A percentile compares a stretch with the other conserved stretches of the same genome.
These are phyloP conservation scores for Acanthopagrus latus DNA, from an alignment of 2,797 vertebrate species.

Conservation along the genomic window DNA sequence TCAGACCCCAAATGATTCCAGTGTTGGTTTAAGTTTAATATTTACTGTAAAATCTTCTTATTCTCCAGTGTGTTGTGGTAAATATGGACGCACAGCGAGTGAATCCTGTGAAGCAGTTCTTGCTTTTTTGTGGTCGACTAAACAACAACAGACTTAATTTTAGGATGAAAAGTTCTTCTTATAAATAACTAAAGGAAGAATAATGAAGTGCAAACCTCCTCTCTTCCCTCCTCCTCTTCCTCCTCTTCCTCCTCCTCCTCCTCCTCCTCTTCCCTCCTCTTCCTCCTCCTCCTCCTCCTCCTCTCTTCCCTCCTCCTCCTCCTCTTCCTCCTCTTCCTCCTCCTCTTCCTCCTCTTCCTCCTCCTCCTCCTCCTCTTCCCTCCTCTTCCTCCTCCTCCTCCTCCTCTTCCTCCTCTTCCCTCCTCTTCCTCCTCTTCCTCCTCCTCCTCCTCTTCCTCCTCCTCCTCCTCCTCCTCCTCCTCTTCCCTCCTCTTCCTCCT, in stretches of 20 bases:
- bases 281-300: no score
- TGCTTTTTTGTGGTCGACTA: neutral
- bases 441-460: no score
- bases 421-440: no score
- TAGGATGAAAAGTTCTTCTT: no score
- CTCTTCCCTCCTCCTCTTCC: slow-evolving; percentile 11
- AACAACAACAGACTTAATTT: neutral
- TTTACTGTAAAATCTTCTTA: slow-evolving; percentile 8
- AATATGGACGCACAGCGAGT: slow-evolving; percentile 14
- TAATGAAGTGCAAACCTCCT: neutral
- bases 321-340: no score
- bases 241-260: slow-evolving; percentile 18
- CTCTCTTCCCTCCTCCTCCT: no score
- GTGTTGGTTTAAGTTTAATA: neutral
- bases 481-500: no score
- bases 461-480: no score
- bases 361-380: no score
- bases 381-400: no score
- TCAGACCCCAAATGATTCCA: neutral
- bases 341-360: no score
- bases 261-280: slow-evolving; percentile 13
- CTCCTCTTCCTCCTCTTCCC: no score
- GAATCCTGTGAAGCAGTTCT: neutral
- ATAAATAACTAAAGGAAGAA: neutral
- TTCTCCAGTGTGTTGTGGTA: slow-evolving; percentile 10